Base-by-base conservation (phyloP, 35 echinoderm and acorn worm genomes). In the Holothuria glaberrima region DNA sequence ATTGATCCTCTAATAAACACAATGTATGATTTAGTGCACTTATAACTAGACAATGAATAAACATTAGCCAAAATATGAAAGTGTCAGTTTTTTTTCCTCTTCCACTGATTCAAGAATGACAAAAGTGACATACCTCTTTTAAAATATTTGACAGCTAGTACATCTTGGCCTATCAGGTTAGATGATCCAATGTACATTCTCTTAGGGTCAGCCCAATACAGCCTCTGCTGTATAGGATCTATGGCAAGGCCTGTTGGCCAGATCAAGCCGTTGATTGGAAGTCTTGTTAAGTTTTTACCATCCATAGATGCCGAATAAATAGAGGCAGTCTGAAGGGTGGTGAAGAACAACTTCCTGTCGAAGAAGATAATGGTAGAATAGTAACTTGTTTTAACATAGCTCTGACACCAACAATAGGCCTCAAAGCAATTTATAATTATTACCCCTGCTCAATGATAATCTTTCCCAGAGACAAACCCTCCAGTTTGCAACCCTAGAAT, bases 201-300 rank as follows among this genome's bases (percentile, higher is more conserved):
- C 50, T 91, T 91, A 12, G 95, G 87, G 59, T 98, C 95, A 26
- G 93, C 94, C 95, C 95, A 98, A 82, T 94, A 98, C 18, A 98
- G 27, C 10, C 90, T 68, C 17, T 71, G 28, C 9, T 61, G 56
- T 6, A 45, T 66, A 56, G 59, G 92, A 71, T 98, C 92, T 25
- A 98, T 80, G 48, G 86, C 90, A 48, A 98, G 80, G 21, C 95
- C 95, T 35, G 94, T 94, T 12, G 95, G 95, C 90, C 90, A 91
- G 3, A 57, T 58, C 29, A 91, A 30, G 88, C 78, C 67, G 0
- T 58, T 56, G 16, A 73, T 83, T 6, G 87, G 60, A 22, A 98
- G 86, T 20, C 33, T 83, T 44, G 50, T 79, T 7, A 91, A 64
- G 34, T 89, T 83, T 12, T 28, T 41, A 27, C 95, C 95, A 70